Conservation (phyloP, 2,113 vertebrate species). For the Cynopterus brachyotis region DNA sequence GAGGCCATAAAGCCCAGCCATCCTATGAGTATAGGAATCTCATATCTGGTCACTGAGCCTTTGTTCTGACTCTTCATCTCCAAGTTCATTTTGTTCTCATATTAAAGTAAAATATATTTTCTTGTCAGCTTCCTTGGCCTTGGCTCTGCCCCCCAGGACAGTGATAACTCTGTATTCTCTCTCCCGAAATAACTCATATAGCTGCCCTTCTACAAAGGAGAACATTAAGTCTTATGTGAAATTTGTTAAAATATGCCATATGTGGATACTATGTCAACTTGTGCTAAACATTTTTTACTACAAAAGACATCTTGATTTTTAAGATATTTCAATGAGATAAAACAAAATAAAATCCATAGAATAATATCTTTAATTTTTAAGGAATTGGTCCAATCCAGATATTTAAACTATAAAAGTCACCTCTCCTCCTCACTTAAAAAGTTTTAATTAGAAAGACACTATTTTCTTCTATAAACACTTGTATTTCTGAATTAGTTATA, state of each 20-base stretch:
- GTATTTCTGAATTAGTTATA: constrained; percentile 17
- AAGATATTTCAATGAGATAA: constrained; percentile 1
- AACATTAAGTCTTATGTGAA: background rate
- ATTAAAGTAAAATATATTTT: constrained; percentile 47
- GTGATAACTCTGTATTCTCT: background rate
- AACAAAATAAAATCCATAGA: constrained; percentile 35
- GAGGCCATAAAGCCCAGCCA: background rate
- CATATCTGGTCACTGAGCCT: background rate
- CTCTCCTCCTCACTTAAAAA: background rate
- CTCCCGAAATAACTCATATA: background rate
- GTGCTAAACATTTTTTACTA: background rate
- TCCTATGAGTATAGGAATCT: background rate
- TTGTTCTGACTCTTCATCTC: background rate
- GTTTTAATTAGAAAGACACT: background rate
- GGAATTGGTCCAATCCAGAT: background rate
- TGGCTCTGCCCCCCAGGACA: background rate
- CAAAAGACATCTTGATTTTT: background rate
- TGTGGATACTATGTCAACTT: background rate
- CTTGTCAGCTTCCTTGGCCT: background rate
- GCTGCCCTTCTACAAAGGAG: constrained; percentile 18
- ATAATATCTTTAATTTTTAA: constrained; percentile 11
- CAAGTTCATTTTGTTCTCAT: constrained; percentile 16
- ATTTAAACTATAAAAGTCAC: constrained; percentile 43
- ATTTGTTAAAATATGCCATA: constrained; percentile 16
- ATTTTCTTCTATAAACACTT: constrained; percentile 46